Evolutionary conservation across 2,888 invertebrate genomes (phyloP).

Genomic region (Agonopterix subpropinquella): DNA sequence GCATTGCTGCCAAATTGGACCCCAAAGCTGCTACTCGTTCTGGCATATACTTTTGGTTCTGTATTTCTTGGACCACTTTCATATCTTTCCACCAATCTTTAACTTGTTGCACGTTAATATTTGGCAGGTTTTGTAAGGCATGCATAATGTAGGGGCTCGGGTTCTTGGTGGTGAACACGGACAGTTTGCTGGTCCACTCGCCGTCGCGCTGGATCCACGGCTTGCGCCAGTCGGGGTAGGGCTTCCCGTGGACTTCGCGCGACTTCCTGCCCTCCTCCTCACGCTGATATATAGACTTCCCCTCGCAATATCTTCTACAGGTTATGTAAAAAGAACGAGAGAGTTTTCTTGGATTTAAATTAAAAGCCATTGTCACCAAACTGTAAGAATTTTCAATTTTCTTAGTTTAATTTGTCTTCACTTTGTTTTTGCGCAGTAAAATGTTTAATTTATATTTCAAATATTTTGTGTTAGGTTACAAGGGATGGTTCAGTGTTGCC

Average conservation of each 20-base stretch:
- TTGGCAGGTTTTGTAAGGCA: slow-evolving; percentile 68
- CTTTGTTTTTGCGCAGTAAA: too few species aligned
- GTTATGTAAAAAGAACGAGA: slow-evolving; percentile 25
- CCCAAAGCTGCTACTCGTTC: slow-evolving; percentile 80
- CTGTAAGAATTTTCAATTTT: background rate
- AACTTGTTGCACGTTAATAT: slow-evolving; percentile 63
- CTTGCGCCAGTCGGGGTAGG: slow-evolving; percentile 77
- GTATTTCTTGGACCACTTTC: slow-evolving; percentile 63
- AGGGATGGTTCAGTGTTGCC: too few species aligned
- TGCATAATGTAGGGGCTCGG: slow-evolving; percentile 52
- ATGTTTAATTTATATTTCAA: too few species aligned
- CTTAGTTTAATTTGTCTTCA: too few species aligned
- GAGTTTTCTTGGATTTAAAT: slow-evolving; percentile 24
- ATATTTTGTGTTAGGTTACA: too few species aligned
- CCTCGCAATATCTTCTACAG: slow-evolving; percentile 43
- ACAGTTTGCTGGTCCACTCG: slow-evolving; percentile 75
- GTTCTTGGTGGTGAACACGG: slow-evolving; percentile 66
- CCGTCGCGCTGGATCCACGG: slow-evolving; percentile 76
- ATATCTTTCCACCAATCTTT: slow-evolving; percentile 75
- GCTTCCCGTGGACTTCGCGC: slow-evolving; percentile 49
- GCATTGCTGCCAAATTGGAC: slow-evolving; percentile 88
- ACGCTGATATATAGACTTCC: slow-evolving; percentile 52
- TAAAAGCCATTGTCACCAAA: slow-evolving; percentile 30
- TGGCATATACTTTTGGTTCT: slow-evolving; percentile 76
- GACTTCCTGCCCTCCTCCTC: slow-evolving; percentile 50